Conservation (phyloP, 2,113 vertebrate species). For the Ctenomys sociabilis region DNA sequence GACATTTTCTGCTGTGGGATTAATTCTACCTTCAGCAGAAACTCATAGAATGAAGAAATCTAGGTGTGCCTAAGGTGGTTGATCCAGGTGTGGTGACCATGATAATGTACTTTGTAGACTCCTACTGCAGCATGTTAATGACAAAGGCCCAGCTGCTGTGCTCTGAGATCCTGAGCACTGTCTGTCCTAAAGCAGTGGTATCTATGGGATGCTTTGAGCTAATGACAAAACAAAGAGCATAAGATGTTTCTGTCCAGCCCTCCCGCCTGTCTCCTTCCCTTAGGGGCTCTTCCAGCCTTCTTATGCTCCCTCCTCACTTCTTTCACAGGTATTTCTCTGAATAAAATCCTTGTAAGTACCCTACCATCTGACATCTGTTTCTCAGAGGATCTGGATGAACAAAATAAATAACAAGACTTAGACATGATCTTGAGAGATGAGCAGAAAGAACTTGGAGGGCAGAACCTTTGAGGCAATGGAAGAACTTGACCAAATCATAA, state of each 20-base stretch:
- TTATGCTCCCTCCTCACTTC: not conserved
- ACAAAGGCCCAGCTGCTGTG: not conserved
- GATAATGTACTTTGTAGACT: not conserved
- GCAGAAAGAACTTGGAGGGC: not conserved
- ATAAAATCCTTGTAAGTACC: not conserved
- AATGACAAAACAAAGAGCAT: not conserved
- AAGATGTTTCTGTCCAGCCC: not conserved
- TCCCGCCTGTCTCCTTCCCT: not conserved
- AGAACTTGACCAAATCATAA: not conserved
- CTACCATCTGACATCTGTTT: not conserved
- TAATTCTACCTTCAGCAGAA: not conserved
- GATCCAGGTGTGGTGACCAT: not conserved
- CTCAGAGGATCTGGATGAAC: not conserved
- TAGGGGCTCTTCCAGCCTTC: too few relatives aligned
- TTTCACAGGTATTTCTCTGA: not conserved
- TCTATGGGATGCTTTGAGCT: not conserved
- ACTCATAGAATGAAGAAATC: not conserved
- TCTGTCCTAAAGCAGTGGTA: not conserved
- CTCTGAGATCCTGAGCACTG: not conserved
- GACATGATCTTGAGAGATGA: not conserved
- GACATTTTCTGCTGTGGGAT: not conserved
- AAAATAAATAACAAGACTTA: not conserved
- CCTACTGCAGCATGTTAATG: not conserved
- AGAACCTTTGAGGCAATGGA: not conserved
- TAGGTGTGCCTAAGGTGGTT: not conserved